A percentile compares a stretch with the other conserved stretches of the same genome.
These are phyloP conservation scores for Heliconius erato DNA, from an alignment of 2,888 invertebrate genomes.

Conservation along the genomic window DNA sequence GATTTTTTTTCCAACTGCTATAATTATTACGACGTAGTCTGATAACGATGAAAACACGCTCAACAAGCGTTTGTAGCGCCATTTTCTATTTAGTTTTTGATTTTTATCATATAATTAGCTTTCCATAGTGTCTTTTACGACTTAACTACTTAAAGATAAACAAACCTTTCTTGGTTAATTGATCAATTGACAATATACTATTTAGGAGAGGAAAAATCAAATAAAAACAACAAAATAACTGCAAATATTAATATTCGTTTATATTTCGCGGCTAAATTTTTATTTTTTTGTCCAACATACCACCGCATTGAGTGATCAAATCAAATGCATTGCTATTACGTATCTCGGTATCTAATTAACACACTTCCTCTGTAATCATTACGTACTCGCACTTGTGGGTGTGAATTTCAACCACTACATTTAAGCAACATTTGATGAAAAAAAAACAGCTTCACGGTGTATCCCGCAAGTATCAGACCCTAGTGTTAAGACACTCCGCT, in stretches of 20 bases:
- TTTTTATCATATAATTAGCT: constrained; percentile 35
- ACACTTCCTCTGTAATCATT: constrained; percentile 67
- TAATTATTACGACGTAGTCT: constrained; percentile 80
- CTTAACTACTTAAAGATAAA: neutral
- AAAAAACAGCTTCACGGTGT: no score
- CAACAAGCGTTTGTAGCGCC: constrained; percentile 49
- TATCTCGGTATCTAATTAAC: constrained; percentile 66
- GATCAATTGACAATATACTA: neutral
- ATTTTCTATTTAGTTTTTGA: constrained; percentile 44
- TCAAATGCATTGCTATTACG: constrained; percentile 57
- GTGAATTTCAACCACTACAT: constrained; percentile 48
- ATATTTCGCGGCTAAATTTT: constrained; percentile 35
- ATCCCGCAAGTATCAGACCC: no score
- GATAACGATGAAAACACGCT: constrained; percentile 75
- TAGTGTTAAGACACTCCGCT: no score
- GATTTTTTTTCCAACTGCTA: constrained; percentile 66
- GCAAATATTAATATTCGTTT: constrained; percentile 13
- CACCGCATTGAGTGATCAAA: constrained; percentile 39
- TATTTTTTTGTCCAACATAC: constrained; percentile 33
- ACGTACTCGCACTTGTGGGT: constrained; percentile 48
- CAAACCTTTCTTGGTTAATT: neutral
- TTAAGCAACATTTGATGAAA: constrained; percentile 15
- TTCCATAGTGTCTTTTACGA: constrained; percentile 20
- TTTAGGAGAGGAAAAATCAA: neutral
- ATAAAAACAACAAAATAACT: neutral